Conservation (phyloP, 2,113 vertebrate genomes). For the Notarius quadriscutis region DNA sequence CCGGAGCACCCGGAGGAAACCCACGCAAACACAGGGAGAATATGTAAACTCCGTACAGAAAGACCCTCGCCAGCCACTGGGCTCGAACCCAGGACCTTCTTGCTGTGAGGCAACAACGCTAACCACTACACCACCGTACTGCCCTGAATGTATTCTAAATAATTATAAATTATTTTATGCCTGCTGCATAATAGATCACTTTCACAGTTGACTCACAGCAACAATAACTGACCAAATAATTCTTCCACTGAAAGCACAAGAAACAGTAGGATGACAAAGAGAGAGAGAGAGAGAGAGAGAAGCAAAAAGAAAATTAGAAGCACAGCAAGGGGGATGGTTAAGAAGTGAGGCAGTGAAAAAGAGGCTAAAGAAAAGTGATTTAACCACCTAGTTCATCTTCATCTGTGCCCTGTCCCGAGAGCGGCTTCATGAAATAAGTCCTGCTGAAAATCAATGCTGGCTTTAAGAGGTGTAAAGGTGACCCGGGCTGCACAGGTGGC, state of each 20-base stretch:
- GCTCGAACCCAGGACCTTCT: no score
- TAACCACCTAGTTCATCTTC: conserved; percentile 80
- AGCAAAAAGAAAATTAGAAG: background rate
- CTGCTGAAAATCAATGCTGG: conserved; percentile 80
- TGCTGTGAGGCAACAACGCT: no score
- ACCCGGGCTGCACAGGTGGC: conserved; percentile 72
- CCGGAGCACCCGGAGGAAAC: no score
- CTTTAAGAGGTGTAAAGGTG: conserved; percentile 76
- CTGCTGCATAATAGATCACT: no score
- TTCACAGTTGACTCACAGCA: no score
- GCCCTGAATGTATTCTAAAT: no score
- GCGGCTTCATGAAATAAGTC: conserved; percentile 80
- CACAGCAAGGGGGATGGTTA: conserved; percentile 31
- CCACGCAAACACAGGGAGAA: no score
- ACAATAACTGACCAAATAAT: conserved; percentile 22
- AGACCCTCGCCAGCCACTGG: no score
- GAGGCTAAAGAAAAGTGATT: conserved; percentile 69
- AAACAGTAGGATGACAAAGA: background rate
- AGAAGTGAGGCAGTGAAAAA: conserved; percentile 59
- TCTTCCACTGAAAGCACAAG: conserved; percentile 42
- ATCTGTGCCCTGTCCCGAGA: conserved; percentile 75
- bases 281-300: background rate
- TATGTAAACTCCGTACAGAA: no score
- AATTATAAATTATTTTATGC: no score
- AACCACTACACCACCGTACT: no score